Evolutionary conservation across 2,797 vertebrate species (phyloP).

Genomic region (Phaenicophaeus curvirostris): DNA sequence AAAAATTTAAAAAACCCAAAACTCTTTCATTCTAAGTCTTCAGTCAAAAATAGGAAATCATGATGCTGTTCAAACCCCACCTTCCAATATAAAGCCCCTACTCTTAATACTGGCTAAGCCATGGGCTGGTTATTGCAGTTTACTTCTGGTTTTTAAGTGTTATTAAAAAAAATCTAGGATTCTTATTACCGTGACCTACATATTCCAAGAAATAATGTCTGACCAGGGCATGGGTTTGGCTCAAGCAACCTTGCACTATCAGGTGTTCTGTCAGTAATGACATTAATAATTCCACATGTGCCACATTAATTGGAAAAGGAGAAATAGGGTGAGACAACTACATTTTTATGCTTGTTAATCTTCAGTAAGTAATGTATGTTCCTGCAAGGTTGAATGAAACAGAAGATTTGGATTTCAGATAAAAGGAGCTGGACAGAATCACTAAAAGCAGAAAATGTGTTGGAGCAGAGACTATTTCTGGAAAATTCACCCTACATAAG

Average conservation of each 20-base stretch:
- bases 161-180: neutral
- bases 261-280: neutral
- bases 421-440: conserved; percentile 26
- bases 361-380: neutral
- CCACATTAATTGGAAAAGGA: neutral
- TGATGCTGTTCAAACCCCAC: neutral
- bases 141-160: neutral
- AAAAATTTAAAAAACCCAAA: too few relatives aligned
- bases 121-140: neutral
- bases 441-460: conserved; percentile 29
- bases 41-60: neutral
- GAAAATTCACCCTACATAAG: neutral
- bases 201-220: neutral
- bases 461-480: neutral
- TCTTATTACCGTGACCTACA: neutral
- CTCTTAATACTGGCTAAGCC: neutral
- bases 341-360: conserved; percentile 16
- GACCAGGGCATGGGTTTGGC: neutral
- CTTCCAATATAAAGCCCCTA: neutral
- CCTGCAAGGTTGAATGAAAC: neutral
- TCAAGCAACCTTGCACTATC: neutral
- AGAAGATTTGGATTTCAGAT: conserved; percentile 45
- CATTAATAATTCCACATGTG: neutral
- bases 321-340: neutral
- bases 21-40: neutral